These are phyloP conservation scores for Pandemis cinnamomeana DNA, from an alignment of 2,888 invertebrate genomes.

Conservation along the genomic window DNA sequence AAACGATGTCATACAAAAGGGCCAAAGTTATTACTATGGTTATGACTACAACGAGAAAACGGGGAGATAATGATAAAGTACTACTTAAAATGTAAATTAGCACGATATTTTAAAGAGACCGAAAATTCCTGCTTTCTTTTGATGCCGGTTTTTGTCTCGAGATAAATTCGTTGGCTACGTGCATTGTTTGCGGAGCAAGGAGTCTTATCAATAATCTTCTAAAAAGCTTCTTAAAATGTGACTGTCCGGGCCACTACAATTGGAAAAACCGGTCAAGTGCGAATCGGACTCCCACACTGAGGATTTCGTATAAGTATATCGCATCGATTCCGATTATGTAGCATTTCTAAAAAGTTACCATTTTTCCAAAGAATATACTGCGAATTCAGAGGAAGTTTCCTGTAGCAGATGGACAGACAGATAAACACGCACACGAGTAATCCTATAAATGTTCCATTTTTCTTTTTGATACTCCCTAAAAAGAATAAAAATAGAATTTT, in stretches of 20 bases:
- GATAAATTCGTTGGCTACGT: slow-evolving; percentile 10
- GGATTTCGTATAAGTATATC: too few relatives aligned
- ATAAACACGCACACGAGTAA: too few relatives aligned
- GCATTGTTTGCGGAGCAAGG: slow-evolving; percentile 2
- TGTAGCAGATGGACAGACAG: too few relatives aligned
- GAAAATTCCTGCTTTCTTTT: neutral
- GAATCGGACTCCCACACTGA: neutral
- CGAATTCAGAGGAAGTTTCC: too few relatives aligned
- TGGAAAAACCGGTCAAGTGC: neutral
- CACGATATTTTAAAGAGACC: slow-evolving; percentile 2
- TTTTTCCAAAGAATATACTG: too few relatives aligned
- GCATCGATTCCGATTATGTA: too few relatives aligned
- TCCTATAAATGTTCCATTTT: too few relatives aligned
- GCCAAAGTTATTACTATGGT: neutral
- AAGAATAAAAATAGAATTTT: too few relatives aligned
- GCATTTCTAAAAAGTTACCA: too few relatives aligned
- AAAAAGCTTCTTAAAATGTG: neutral
- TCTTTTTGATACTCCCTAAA: too few relatives aligned
- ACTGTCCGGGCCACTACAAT: neutral
- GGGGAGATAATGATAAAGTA: slow-evolving; percentile 14
- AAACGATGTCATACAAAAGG: neutral
- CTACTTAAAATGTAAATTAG: slow-evolving; percentile 22
- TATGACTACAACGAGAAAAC: neutral
- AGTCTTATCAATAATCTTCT: slow-evolving; percentile 6
- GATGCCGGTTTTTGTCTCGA: slow-evolving; percentile 11